phyloP scores from a whole-genome alignment of 2,797 vertebrate species.

The Sitta carolinensis region DNA sequence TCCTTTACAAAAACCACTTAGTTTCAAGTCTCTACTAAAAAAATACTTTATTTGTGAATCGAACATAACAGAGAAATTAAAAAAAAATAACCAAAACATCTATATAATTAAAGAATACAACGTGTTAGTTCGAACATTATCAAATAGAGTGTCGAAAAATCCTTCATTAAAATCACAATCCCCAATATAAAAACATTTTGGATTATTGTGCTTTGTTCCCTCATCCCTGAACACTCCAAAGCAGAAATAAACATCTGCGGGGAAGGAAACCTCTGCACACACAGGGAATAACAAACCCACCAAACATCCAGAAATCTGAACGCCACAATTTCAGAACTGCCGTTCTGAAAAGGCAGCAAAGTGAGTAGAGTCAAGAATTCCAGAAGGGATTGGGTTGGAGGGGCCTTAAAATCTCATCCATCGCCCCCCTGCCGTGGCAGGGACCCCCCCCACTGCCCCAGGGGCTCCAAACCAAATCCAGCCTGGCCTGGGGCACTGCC shows the following conservation, averaged over 20 bases:
- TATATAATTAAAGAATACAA: not conserved
- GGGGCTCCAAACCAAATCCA: not conserved
- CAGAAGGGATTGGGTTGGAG: not conserved
- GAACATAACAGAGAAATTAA: not conserved
- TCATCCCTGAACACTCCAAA: not conserved
- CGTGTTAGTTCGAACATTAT: not conserved
- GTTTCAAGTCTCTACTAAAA: not conserved
- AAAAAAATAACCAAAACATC: not conserved
- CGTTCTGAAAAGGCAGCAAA: not conserved
- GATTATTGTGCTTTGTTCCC: not conserved
- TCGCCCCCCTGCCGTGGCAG: not conserved
- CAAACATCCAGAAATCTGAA: not conserved
- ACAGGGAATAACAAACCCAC: not conserved
- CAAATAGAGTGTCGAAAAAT: not conserved
- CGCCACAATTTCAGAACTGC: not conserved
- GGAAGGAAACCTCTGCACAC: not conserved
- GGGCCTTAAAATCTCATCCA: not conserved
- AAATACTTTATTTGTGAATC: not conserved
- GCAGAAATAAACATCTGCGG: not conserved
- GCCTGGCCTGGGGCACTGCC: rapidly evolving
- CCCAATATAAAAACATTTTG: not conserved
- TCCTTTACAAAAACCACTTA: not conserved
- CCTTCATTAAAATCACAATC: not conserved
- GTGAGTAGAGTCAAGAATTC: not conserved
- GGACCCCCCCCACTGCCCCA: not conserved